A percentile compares a stretch with the other conserved stretches of the same genome.
Conservation (phyloP, 2,888 invertebrate species). For the Stenodema calcarata region DNA sequence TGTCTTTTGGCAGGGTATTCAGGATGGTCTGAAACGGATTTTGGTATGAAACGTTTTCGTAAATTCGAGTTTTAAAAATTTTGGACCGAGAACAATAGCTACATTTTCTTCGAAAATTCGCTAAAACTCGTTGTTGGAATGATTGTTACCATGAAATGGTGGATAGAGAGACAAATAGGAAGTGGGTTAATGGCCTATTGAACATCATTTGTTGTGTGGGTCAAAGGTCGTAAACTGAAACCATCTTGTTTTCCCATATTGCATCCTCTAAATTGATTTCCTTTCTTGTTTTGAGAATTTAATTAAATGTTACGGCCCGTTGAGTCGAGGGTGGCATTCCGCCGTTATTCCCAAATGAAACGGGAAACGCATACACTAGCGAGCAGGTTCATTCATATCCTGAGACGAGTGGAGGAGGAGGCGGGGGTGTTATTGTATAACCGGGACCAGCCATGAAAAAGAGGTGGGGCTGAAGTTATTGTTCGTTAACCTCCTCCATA, state of each 20-base stretch:
- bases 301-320: neutral
- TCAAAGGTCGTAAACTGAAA: neutral
- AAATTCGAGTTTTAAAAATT: no score
- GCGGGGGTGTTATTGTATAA: neutral
- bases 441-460: neutral
- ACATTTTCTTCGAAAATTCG: no score
- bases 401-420: no score
- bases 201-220: no score
- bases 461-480: neutral
- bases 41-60: no score
- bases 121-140: no score
- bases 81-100: no score
- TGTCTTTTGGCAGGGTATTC: no score
- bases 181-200: no score
- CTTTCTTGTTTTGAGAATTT: neutral
- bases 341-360: neutral
- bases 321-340: neutral
- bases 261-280: neutral
- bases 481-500: neutral
- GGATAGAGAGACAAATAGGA: no score
- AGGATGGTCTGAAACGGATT: no score
- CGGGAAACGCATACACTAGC: neutral
- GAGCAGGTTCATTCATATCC: constrained; percentile 12
- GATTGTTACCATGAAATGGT: no score
- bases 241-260: neutral